Conservation (phyloP, 1,140 invertebrate genomes). For the Camponotus floridanus region DNA sequence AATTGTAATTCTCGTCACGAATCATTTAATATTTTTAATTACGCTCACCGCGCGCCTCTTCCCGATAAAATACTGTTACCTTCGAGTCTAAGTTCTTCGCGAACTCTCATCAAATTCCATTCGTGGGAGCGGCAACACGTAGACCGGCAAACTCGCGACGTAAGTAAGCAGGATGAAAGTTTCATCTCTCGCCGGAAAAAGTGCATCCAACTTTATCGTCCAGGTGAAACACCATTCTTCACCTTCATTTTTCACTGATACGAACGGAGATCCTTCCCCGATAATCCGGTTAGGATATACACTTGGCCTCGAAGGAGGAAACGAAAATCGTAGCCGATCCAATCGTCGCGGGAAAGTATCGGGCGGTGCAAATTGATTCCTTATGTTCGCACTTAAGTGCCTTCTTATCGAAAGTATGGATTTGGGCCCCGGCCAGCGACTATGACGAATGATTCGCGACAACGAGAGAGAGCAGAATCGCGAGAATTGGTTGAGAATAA, state of each 20-base stretch:
- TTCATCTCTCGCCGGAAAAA: slow-evolving; percentile 33
- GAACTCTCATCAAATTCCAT: slow-evolving; percentile 40
- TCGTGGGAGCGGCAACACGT: slow-evolving; percentile 2
- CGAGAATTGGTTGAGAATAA: slow-evolving; percentile 46
- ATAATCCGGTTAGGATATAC: slow-evolving; percentile 37
- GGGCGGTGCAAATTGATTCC: slow-evolving; percentile 76
- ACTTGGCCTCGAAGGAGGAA: background rate
- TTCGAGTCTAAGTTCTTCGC: slow-evolving; percentile 18
- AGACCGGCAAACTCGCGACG: slow-evolving; percentile 33
- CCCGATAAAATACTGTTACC: slow-evolving; percentile 22
- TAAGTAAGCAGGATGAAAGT: slow-evolving; percentile 56
- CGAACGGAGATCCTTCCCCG: slow-evolving; percentile 35
- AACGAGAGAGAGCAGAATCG: slow-evolving; percentile 49
- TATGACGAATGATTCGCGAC: slow-evolving; percentile 65
- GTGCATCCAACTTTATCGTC: slow-evolving; percentile 33
- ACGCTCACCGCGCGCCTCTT: background rate
- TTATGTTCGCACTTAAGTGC: slow-evolving; percentile 76
- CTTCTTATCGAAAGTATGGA: slow-evolving; percentile 70
- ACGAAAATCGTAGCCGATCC: background rate
- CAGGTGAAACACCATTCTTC: slow-evolving; percentile 19
- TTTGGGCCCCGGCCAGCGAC: slow-evolving; percentile 66
- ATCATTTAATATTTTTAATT: slow-evolving; percentile 46
- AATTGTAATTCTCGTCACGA: slow-evolving; percentile 9
- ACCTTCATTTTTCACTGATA: slow-evolving; percentile 56
- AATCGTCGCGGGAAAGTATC: slow-evolving; percentile 15